Conservation (phyloP, 1,140 invertebrate genomes). For the Nasonia giraulti region DNA sequence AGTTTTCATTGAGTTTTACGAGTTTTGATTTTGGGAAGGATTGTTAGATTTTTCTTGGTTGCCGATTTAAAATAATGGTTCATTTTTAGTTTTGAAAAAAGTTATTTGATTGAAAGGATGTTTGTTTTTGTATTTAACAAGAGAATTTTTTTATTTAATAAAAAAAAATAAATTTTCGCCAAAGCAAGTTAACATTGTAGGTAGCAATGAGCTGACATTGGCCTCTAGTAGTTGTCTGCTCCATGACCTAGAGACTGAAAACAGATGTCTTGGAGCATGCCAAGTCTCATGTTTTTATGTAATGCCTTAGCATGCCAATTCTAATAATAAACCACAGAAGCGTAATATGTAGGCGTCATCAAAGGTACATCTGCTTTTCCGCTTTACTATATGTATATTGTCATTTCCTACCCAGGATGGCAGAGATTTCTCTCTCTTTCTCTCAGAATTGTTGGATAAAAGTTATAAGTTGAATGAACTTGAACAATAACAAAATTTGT, state of each 20-base stretch:
- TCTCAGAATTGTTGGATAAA: not conserved
- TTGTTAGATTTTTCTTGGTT: too few species aligned
- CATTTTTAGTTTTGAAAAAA: too few species aligned
- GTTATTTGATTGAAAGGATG: too few species aligned
- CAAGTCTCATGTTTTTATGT: constrained; percentile 57
- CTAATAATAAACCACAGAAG: constrained; percentile 40
- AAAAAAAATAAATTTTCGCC: too few species aligned
- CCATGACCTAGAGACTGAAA: constrained; percentile 59
- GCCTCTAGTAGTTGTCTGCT: constrained; percentile 52
- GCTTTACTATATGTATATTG: not conserved
- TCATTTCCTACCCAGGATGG: not conserved
- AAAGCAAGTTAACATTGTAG: not conserved
- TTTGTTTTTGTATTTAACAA: too few species aligned
- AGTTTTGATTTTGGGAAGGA: not conserved
- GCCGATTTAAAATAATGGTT: too few species aligned
- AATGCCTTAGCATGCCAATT: not conserved
- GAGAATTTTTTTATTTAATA: too few species aligned
- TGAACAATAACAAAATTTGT: constrained; percentile 21
- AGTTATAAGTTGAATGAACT: constrained; percentile 19
- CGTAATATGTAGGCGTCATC: not conserved
- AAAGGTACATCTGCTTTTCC: constrained; percentile 23
- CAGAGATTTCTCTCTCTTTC: not conserved
- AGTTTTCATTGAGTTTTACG: not conserved
- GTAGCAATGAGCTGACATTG: constrained; percentile 61
- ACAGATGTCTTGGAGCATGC: constrained; percentile 59